Evolutionary conservation across 1,140 invertebrate species (phyloP).

Genomic region (Brachionus koreanus): DNA sequence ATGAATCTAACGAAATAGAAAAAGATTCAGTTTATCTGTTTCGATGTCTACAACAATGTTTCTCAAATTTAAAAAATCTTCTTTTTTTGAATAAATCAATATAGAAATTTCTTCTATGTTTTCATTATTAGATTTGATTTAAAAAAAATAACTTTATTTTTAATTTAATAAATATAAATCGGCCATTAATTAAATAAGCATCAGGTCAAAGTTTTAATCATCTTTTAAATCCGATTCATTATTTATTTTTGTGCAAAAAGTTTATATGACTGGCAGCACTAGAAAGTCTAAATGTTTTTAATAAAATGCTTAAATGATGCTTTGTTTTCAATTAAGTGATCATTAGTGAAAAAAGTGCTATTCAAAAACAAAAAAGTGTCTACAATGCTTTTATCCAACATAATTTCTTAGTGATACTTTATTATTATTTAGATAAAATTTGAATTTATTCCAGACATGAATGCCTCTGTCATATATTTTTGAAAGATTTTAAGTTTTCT

Average conservation of each 20-base stretch:
- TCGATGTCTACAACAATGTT: too few relatives aligned
- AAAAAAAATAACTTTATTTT: too few relatives aligned
- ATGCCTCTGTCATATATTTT: background rate
- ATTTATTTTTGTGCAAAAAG: background rate
- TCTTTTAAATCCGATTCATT: background rate
- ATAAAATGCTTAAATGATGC: background rate
- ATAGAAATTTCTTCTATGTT: too few relatives aligned
- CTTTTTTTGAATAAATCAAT: too few relatives aligned
- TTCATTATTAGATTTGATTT: too few relatives aligned
- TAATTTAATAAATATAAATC: too few relatives aligned
- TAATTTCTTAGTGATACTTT: background rate
- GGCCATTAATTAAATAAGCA: background rate
- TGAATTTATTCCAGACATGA: background rate
- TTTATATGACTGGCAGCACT: background rate
- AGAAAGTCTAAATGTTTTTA: background rate
- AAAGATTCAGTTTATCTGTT: too few relatives aligned
- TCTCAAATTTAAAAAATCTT: too few relatives aligned
- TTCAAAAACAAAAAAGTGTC: background rate
- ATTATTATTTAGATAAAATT: background rate
- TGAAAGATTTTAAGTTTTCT: background rate
- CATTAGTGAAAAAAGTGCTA: background rate
- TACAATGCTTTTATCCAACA: background rate
- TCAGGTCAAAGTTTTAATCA: background rate
- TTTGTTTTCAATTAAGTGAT: background rate
- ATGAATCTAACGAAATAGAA: too few relatives aligned